Evolutionary conservation across 1,140 invertebrate species (phyloP), one percentile per base, ranked within the genome.

Genomic region (Palaemon carinicauda): DNA sequence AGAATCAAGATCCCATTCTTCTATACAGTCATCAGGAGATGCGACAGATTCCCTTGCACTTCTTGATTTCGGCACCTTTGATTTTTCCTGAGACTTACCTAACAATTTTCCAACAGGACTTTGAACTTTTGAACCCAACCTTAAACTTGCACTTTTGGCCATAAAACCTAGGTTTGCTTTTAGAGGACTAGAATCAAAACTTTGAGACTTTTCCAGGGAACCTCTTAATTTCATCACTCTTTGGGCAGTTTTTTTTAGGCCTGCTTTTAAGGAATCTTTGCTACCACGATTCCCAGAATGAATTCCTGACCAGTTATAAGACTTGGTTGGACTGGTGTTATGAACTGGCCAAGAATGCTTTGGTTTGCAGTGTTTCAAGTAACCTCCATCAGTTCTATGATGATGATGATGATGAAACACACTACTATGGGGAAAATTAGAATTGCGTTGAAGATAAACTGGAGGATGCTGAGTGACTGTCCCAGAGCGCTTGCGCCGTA

Each of bases 1-100:
- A 60, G 85, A 82, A 75, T 87, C 79, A 19, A 81, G 85, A 51
- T 87, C 85, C 79, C 73, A 75, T 21, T 87, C 84, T 17, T 82
- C 85, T 15, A 50, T n/a, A 27, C 52, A 75, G n/a, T 75, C 78
- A n/a, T 87, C 78, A 50, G 79, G 78, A 27, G 85, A 87, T 24
- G 79, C 81, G 14, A 75, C 21, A 1, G 78, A 75, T 19, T 75
- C 73, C 52, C 74, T 31, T 21, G 1, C 12, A 52, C 50, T 15
- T n/a, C 21, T 73, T 15, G 14, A 33, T 56, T 60, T 80, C 21
- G 27, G 1, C n/a, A 0, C 14, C 52, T 80, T 80, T n/a, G 31
- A 17, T 33, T 31, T 56, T 15, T 27, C n/a, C 10, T 80, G 29
- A 10, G 41, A 19, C 24, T 69, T 50, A n/a, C 51, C n/a, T 51